Percentiles rank a stretch among this genome's conserved stretches.
Evolutionary conservation across 30 jellyfish, hydroid and myxozoan genomes (phyloP).

Genomic region (Chrysaora quinquecirrha): DNA sequence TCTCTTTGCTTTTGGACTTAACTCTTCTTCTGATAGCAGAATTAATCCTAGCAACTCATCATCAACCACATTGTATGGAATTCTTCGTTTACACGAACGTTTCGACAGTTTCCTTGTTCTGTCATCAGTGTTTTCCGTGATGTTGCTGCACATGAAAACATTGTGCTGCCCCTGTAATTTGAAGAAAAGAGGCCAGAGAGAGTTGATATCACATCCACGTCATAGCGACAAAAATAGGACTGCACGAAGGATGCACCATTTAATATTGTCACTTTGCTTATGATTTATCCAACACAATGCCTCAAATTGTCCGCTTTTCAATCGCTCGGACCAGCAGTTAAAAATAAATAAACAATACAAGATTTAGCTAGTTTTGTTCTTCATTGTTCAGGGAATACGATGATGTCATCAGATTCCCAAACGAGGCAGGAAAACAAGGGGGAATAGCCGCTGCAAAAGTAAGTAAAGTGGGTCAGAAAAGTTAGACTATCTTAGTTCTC

Average conservation of each 20-base stretch:
- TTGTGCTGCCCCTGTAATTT: background rate
- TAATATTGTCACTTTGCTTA: background rate
- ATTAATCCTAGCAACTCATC: background rate
- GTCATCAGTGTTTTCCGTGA: background rate
- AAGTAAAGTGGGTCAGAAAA: background rate
- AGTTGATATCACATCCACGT: background rate
- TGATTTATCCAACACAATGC: background rate
- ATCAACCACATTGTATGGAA: background rate
- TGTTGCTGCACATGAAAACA: background rate
- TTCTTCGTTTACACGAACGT: background rate
- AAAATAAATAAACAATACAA: too few relatives aligned
- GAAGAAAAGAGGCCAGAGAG: background rate
- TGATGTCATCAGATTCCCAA: background rate
- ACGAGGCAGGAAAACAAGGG: too few relatives aligned
- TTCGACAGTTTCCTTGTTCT: background rate
- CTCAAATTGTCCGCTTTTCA: background rate
- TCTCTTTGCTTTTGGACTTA: background rate
- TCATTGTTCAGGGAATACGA: background rate
- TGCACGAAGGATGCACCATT: background rate
- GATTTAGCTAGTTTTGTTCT: too few relatives aligned
- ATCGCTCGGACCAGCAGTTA: too few relatives aligned
- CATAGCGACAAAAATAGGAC: background rate
- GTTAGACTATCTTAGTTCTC: too few relatives aligned
- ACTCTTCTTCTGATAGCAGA: background rate
- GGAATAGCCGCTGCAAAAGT: background rate